These are phyloP conservation scores for Strix aluco DNA, from an alignment of 2,113 vertebrate genomes.

Conservation along the genomic window DNA sequence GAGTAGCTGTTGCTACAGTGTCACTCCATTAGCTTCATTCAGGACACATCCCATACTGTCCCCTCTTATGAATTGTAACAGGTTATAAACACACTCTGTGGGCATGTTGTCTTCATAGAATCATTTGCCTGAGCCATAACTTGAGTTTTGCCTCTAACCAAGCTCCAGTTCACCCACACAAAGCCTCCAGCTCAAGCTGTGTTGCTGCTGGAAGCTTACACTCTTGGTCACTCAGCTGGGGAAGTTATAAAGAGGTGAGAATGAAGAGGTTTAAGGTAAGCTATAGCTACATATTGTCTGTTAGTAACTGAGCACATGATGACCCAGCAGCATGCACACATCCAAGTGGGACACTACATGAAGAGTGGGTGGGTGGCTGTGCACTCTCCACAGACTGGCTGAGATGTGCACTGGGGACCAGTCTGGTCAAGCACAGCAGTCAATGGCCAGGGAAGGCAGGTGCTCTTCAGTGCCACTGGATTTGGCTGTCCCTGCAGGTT, in stretches of 20 bases:
- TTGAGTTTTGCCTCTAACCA: background rate
- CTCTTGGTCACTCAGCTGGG: background rate
- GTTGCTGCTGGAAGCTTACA: background rate
- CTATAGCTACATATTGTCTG: background rate
- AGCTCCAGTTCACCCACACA: background rate
- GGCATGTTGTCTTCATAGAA: background rate
- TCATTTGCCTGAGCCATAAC: background rate
- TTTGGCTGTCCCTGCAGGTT: background rate
- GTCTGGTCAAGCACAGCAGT: background rate
- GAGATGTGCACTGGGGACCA: background rate
- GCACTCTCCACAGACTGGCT: rapidly evolving
- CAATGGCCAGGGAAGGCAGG: background rate
- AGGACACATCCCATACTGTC: background rate
- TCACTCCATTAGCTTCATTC: background rate
- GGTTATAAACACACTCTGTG: background rate
- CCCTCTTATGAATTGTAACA: background rate
- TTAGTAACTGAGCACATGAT: background rate
- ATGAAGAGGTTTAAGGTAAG: background rate
- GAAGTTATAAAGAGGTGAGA: background rate
- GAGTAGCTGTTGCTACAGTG: background rate
- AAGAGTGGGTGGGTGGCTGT: background rate
- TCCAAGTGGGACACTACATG: background rate
- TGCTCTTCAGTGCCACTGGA: rapidly evolving
- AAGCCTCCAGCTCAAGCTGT: background rate
- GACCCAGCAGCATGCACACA: background rate